Evolutionary conservation across 2,113 vertebrate species (phyloP), one percentile per base, ranked within the genome.

Genomic region (Melospiza melodia): DNA sequence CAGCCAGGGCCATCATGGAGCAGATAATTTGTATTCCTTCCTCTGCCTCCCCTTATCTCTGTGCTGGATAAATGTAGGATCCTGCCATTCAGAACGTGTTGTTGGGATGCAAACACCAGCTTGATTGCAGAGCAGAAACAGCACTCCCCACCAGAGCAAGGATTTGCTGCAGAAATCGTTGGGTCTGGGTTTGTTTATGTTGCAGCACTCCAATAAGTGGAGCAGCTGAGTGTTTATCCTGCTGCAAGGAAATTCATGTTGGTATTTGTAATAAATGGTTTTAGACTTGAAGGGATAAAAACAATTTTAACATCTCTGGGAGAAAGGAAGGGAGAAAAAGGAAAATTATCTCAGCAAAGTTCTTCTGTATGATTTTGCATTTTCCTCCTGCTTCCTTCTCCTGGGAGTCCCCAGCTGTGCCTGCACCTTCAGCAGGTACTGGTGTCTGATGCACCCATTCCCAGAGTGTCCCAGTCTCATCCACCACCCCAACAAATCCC

Each of bases 171-270:
- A 97, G 96, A 97, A 97, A 98, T 97, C 91, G 24, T 79, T 95
- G 73, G 93, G 93, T 97, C 97, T 97, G 96, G 92, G 89, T 98
- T 97, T 97, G 97, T 98, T 98, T 98, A 96, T 84, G 89, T 84
- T 96, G 94, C 86, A 88, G 93, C 94, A 91, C 95, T 98, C 96
- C 96, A 97, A 84, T 97, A 97, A 97, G 97, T 97, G 95, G 96
- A 97, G 97, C 97, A 98, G 97, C 97, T 98, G 97, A 98, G 96
- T 97, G 97, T 98, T 98, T 97, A 98, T 98, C 97, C 97, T 97
- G 71, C 97, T 97, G 97, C 96, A 98, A 95, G 82, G 96, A 97
- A 98, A 98, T 97, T 87, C 95, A 46, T 97, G 93, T 96, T 97
- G 92, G 94, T 98, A 95, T 97, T 97, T 96, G 92, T 97, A 94